phyloP scores from a whole-genome alignment of 2,797 vertebrate species.

The Rhinoraja longicauda region DNA sequence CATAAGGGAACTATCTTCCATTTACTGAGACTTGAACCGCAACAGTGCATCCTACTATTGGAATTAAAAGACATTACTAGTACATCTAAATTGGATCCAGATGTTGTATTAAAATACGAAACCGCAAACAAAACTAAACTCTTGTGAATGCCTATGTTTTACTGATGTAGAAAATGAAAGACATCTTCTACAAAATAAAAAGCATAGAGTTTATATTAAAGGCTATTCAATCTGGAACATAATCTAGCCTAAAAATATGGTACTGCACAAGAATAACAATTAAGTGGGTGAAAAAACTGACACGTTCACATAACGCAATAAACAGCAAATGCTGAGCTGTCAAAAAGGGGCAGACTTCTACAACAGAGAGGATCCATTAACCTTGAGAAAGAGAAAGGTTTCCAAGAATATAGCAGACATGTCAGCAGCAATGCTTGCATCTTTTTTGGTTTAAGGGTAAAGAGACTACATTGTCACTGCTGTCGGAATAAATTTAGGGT shows the following conservation, averaged over 20 bases:
- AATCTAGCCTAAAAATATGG: not conserved
- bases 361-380: not conserved
- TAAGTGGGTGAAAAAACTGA: not conserved
- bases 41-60: not conserved
- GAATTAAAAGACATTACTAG: conserved; percentile 5
- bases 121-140: not conserved
- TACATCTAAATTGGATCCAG: not conserved
- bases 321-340: not conserved
- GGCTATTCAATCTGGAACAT: not conserved
- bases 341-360: not conserved
- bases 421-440: not conserved
- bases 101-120: not conserved
- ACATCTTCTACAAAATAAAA: not conserved
- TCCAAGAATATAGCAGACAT: not conserved
- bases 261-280: not conserved
- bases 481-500: not conserved
- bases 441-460: not conserved
- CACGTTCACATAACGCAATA: not conserved
- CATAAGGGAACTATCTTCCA: not conserved
- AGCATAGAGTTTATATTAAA: conserved; percentile 1
- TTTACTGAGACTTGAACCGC: not conserved
- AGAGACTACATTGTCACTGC: not conserved
- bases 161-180: not conserved
- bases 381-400: not conserved
- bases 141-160: not conserved